Evolutionary conservation across 1,140 invertebrate genomes (phyloP), one percentile per base, ranked within the genome.

Genomic region (Aphidius ervi): DNA sequence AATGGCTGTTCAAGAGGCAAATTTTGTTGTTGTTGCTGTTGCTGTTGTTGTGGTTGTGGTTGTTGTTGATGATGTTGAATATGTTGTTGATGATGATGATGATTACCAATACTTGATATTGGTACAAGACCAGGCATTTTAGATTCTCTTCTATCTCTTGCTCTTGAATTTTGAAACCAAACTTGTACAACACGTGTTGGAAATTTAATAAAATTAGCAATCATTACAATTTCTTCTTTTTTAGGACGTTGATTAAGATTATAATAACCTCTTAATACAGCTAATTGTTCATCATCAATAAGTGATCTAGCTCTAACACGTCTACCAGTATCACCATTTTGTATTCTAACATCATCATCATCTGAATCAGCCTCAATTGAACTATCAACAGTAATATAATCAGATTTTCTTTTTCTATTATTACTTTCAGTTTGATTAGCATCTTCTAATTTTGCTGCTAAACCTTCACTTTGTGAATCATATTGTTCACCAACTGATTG

Each of bases 121-220:
- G 82, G 82, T 41, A 86, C 77, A 46, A 84, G 72, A 23, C 82
- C 81, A 20, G 87, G 80, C 58, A 86, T 78, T 7, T 86, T 87
- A 5, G 75, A 78, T 70, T 89, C 88, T 64, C 93, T 83, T 40
- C 94, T 85, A 72, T 97, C 94, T 43, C 95, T 84, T 0, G 95
- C 96, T 57, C 96, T 84, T 67, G 93, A 95, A 78, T 99, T 98
- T 82, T 99, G 97, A 76, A 99, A 99, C 96, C 97, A 99, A 5
- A 80, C 78, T 80, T 98, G 95, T 6, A 99, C 94, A 4, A 98
- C 95, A 50, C 95, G 83, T 43, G 94, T 92, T 41, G 94, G 87
- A 65, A 98, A 90, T 40, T 92, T 90, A 55, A 98, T 90, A 65
- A 90, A 88, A 45, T 94, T 87, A 1, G 95, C 94, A 67, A 99